Base-by-base conservation (phyloP, 1,140 invertebrate species). In the Procambarus virginalis region DNA sequence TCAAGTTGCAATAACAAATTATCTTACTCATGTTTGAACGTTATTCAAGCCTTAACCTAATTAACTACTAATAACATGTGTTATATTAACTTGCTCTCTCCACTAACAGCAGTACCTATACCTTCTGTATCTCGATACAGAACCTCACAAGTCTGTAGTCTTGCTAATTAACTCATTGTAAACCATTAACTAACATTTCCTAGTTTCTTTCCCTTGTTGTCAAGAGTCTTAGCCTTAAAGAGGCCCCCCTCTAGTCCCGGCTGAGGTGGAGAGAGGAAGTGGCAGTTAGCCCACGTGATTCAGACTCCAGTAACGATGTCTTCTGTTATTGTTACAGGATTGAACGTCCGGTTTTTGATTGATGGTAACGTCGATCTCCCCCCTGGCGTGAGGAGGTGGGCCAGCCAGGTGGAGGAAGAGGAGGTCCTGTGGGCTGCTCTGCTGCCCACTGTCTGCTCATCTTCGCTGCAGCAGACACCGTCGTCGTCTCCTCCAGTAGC, bases 281-380 rank as follows among this genome's bases (percentile, higher is more conserved):
- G 34, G 34, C 34, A 34, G 34, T 34, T 34, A 34, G 34, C 34
- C 34, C 34, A 34, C 0, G 1, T 34, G n/a, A 55, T 34, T 46
- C 34, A 14, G 77, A 48, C 20, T 45, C 45, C 20, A 46, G 75
- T 89, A 89, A 89, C 88, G 64, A 70, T 34, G 17, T 34, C 17
- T 84, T 84, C 81, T 84, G 49, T 89, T 89, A 55, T 89, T 89
- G 55, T 89, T 89, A 68, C 88, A 89, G 88, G 84, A 45, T 51
- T 64, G 73, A 55, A 22, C 80, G 81, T 78, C 88, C 78, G 88
- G 84, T 89, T 89, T 89, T 89, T 77, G 70, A 51, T 75, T 84
- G 88, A 84, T 84, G 82, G 55, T 55, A 48, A 2, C 64, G n/a
- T 55, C 86, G 60, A 48, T 20, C 60, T 80, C 51, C 34, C 34